Evolutionary conservation across 2,113 vertebrate genomes (phyloP), one percentile per base, ranked within the genome.

Genomic region (Myrmecobius fasciatus): DNA sequence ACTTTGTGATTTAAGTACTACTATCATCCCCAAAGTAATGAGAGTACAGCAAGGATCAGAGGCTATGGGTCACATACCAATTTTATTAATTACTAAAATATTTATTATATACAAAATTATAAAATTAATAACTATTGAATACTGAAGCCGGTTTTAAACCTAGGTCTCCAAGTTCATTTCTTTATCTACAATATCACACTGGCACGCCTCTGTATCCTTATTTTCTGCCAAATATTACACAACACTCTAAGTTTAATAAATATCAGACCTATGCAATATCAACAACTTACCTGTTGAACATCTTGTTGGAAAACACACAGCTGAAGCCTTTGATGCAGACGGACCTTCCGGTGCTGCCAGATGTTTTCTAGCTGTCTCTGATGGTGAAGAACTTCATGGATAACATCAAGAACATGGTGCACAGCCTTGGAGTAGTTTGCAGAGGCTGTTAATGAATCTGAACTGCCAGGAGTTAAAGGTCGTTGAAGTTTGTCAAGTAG

Each of bases 321-420:
- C 97, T 99, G 99, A 96, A 99, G 99, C 25, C 99, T 98, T 96
- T 99, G 99, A 97, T 99, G 99, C 22, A 99, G 98, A 52, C 99
- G 99, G 49, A 99, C 99, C 97, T 99, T 99, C 54, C 99, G 99
- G 97, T 99, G 99, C 97, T 99, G 99, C 99, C 99, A 99, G 97
- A 99, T 99, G 98, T 99, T 99, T 95, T 99, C 99, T 67, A 99
- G 98, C 95, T 99, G 99, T 96, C 99, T 98, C 98, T 99, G 99
- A 98, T 99, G 99, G 97, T 99, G 99, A 95, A 99, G 98, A 25
- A 99, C 99, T 97, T 99, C 99, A 8, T 99, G 99, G 97, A 99
- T 99, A 96, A 99, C 99, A 89, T 99, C 99, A 43, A 99, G 98
- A 60, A 99, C 99, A 0, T 99, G 99, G 98, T 99, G 99, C 93